These are phyloP conservation scores for Ormyrus labotus DNA, from an alignment of 2,888 invertebrate species.

Conservation along the genomic window DNA sequence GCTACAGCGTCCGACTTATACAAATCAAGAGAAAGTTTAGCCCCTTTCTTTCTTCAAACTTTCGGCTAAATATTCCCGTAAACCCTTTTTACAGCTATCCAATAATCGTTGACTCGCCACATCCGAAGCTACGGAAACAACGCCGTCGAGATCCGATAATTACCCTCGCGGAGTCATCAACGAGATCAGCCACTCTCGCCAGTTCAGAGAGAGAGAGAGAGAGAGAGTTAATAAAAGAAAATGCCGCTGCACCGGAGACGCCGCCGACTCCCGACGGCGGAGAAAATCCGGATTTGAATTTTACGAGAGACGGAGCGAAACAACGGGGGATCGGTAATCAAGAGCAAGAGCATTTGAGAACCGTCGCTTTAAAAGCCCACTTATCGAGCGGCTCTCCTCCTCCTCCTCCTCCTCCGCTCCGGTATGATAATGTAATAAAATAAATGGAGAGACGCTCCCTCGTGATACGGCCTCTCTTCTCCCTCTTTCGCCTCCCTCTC, in stretches of 20 bases:
- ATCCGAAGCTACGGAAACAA: too few relatives aligned
- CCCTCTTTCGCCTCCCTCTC: constrained; percentile 10
- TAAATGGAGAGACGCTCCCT: constrained; percentile 69
- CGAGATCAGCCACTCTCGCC: too few relatives aligned
- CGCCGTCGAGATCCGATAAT: too few relatives aligned
- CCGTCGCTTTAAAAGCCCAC: constrained; percentile 52
- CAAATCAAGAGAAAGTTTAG: too few relatives aligned
- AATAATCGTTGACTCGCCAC: too few relatives aligned
- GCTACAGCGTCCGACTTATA: too few relatives aligned
- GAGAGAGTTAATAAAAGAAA: too few relatives aligned
- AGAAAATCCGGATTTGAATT: constrained; percentile 53
- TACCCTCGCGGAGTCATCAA: too few relatives aligned
- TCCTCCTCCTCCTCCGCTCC: constrained; percentile 61
- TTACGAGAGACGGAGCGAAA: constrained; percentile 54
- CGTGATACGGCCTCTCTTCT: constrained; percentile 1
- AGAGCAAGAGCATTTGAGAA: constrained; percentile 67
- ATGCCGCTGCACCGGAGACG: not conserved
- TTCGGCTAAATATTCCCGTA: too few relatives aligned
- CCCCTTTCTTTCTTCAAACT: too few relatives aligned
- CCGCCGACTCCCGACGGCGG: constrained; percentile 35
- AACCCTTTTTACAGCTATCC: too few relatives aligned
- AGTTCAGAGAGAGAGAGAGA: too few relatives aligned
- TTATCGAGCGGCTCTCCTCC: constrained; percentile 36
- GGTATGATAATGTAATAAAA: constrained; percentile 77
- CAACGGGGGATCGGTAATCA: constrained; percentile 56